Evolutionary conservation across 1,140 invertebrate genomes (phyloP), one percentile per base, ranked within the genome.

Genomic region (Tribolium castaneum): DNA sequence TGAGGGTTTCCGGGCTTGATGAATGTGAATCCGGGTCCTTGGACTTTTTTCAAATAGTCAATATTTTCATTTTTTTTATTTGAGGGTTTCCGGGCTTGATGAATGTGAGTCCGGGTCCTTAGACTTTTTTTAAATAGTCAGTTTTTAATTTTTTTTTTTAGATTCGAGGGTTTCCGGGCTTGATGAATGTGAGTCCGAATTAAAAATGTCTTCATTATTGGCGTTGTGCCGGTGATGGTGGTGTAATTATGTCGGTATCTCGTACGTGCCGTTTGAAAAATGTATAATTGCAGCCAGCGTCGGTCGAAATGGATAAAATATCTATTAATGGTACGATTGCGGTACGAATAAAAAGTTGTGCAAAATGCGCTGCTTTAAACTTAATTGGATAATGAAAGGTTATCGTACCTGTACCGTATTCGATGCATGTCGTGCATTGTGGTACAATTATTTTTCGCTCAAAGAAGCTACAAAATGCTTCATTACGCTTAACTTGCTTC

Each of bases 311-410:
- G 30, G 30, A 66, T 35, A 30, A 14, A 59, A 35, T 66, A 66
- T 66, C 59, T 66, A 66, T 66, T 66, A 62, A 62, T 62, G 22
- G 56, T 22, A 25, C 54, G 54, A 59, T 25, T 25, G 54, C 16
- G 12, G 30, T 9, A 14, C 25, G 25, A 66, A 45, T 45, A 45
- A 66, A 66, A 39, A 66, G 3, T 22, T 30, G 16, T 16, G 22
- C 9, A 13, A 62, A 62, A 62, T 66, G 59, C 25, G n/a, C 25
- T 35, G 14, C 59, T 12, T 19, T 66, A n/a, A 14, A 35, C n/a
- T 34, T 34, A 66, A 66, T 35, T 66, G 59, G 59, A 66, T 66
- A 66, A 66, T 66, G 59, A 14, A 66, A 66, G 59, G 59, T 66
- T 66, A 66, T 66, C 59, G 59, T 13, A 66, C 59, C 19, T 59